Evolutionary conservation across 2,888 invertebrate species (phyloP), one percentile per base, ranked within the genome.

Genomic region (Acanthopleura granulata): DNA sequence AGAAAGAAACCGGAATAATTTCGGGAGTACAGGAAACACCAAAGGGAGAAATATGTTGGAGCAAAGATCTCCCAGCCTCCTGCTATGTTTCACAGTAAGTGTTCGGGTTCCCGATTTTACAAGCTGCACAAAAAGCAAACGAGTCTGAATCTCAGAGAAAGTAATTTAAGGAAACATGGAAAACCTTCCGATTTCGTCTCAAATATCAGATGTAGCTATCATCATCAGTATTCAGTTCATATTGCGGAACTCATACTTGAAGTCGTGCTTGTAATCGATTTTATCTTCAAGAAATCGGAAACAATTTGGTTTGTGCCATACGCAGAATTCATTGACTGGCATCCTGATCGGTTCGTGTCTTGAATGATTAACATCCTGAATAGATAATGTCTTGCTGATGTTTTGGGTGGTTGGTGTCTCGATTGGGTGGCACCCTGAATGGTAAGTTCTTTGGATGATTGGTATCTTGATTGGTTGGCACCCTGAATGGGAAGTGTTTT

Each of bases 31-130:
- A 98, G 91, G 94, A 94, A n/a, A 93, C 95, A 74, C 97, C 97
- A 88, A 95, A 95, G 88, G 98, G 97, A 0, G 94, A 95, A 0
- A 97, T 98, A 82, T 95, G 97, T 79, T 98, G 97, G 97, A 93
- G 94, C 29, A 92, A 94, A 49, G 95, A 95, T 30, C 91, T 98
- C 25, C 98, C 98, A 0, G 92, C 93, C 0, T 95, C 95, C 86
- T 97, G 97, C 87, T 95, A 96, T 85, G 91, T 98, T 14, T 95
- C 95, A 80, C 92, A 92, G 90, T 91, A 83, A 85, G 86, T 83
- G 3, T 22, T n/a, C 3, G 12, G 57, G 12, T 57, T 3, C 6
- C 12, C 6, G 12, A 57, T 22, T 57, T 22, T n/a, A 57, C 57
- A 1, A 9, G 22, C 3, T 57, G 18, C n/a, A 57, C 57, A 6